Evolutionary conservation across 2,113 vertebrate species (phyloP).

Genomic region (Mormyrus lacerda): DNA sequence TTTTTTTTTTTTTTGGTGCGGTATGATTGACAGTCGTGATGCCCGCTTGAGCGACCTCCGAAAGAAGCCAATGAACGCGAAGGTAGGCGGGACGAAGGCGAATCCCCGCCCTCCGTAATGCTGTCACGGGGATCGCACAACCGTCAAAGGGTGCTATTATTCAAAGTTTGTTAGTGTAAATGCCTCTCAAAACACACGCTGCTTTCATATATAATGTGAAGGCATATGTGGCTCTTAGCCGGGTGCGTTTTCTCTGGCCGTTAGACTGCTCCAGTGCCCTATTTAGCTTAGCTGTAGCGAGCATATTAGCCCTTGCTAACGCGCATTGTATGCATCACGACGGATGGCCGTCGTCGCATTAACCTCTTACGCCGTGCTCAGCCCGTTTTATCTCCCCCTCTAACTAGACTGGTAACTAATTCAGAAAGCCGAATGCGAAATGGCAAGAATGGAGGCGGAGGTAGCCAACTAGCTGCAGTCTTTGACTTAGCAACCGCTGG

Average conservation of each 20-base stretch:
- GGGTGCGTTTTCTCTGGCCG: background rate
- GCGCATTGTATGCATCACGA: background rate
- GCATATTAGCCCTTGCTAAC: background rate
- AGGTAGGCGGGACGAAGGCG: constrained; percentile 38
- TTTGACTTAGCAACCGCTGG: constrained; percentile 18
- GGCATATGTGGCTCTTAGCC: background rate
- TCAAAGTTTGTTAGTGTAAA: background rate
- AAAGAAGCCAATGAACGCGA: constrained; percentile 39
- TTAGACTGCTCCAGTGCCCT: background rate
- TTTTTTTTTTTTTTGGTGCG: constrained; percentile 34
- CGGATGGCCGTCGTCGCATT: background rate
- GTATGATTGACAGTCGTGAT: constrained; percentile 46
- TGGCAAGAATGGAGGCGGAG: background rate
- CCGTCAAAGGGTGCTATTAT: background rate
- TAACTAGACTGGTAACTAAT: too few relatives aligned
- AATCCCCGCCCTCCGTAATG: constrained; percentile 12
- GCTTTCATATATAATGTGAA: background rate
- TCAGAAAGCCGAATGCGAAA: background rate
- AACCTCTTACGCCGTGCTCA: background rate
- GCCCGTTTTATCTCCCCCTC: background rate
- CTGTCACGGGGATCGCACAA: background rate
- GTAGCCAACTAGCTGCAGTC: background rate
- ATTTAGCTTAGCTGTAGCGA: background rate
- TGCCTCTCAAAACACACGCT: background rate
- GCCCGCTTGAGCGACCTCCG: constrained; percentile 40